Percentiles rank a stretch among this genome's conserved stretches.
Evolutionary conservation across 2,113 vertebrate genomes (phyloP).

Genomic region (Oreamnos americanus): DNA sequence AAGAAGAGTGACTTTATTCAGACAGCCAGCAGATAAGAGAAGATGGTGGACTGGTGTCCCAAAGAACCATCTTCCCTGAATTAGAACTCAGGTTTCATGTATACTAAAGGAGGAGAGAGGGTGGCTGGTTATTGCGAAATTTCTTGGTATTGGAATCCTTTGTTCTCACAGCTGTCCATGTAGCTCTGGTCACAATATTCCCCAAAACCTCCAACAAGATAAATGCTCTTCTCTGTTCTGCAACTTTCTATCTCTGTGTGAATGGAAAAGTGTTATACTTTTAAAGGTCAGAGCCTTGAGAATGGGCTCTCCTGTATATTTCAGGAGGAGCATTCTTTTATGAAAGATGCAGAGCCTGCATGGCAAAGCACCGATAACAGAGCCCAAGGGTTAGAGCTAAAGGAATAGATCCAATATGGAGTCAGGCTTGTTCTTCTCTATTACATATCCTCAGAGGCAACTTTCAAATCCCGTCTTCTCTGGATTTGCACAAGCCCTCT

Average conservation of each 20-base stretch:
- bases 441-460: accelerated
- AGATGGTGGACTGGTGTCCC: not conserved
- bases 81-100: not conserved
- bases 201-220: not conserved
- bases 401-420: not conserved
- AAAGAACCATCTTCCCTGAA: not conserved
- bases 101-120: not conserved
- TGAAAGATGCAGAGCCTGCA: not conserved
- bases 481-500: not conserved
- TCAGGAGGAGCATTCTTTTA: not conserved
- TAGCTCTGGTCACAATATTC: not conserved
- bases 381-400: not conserved
- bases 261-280: not conserved
- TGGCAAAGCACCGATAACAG: not conserved
- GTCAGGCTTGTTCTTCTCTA: not conserved
- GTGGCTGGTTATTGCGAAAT: not conserved
- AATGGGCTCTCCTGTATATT: not conserved
- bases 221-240: not conserved
- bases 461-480: not conserved
- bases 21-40: not conserved
- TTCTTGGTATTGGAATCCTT: not conserved
- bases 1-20: not conserved
- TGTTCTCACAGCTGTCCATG: not conserved
- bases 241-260: not conserved
- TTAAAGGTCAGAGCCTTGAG: not conserved